Evolutionary conservation across 2,797 vertebrate genomes (phyloP).

Genomic region (Thunnus albacares): DNA sequence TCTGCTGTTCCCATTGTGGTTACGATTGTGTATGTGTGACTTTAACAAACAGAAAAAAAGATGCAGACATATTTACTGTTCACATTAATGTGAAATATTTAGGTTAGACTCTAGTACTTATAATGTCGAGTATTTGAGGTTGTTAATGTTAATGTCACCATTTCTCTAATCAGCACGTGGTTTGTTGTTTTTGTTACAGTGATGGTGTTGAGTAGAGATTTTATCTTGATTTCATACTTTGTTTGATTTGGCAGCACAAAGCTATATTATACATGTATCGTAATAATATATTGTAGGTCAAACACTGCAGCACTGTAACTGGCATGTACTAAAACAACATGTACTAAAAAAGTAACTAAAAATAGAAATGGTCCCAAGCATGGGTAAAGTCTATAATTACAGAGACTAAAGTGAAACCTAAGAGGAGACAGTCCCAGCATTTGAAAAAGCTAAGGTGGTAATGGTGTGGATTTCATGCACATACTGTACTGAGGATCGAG

Average conservation of each 20-base stretch:
- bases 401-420: not conserved
- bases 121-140: not conserved
- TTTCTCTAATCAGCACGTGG: not conserved
- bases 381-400: not conserved
- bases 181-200: not conserved
- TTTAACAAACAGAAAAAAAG: not conserved
- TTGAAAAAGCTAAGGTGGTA: conserved; percentile 21
- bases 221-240: not conserved
- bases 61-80: not conserved
- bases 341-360: not conserved
- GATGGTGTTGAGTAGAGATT: not conserved
- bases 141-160: not conserved
- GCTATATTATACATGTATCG: not conserved
- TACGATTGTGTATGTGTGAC: not conserved
- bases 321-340: not conserved
- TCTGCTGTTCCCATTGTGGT: conserved; percentile 8
- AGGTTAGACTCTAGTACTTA: not conserved
- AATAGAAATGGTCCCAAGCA: not conserved
- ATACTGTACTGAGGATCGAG: conserved; percentile 25
- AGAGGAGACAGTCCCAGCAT: not conserved
- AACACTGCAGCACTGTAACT: not conserved
- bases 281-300: conserved; percentile 11
- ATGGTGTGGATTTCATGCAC: conserved; percentile 40
- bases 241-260: not conserved
- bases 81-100: not conserved